These are phyloP conservation scores for Synergus itoensis DNA, from an alignment of 2,888 invertebrate genomes.

Conservation along the genomic window DNA sequence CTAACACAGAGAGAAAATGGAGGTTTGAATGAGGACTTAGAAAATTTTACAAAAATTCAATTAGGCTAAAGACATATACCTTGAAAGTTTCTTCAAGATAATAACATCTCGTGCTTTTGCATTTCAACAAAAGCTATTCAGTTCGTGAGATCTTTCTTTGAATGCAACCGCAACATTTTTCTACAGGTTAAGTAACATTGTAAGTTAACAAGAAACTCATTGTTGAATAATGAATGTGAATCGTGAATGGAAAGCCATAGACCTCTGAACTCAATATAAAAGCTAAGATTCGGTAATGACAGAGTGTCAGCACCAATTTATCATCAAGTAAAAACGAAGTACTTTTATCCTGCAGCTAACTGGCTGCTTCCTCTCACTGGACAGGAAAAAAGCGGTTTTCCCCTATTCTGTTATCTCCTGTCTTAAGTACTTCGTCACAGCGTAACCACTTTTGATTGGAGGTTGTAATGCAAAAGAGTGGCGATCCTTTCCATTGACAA, in stretches of 20 bases:
- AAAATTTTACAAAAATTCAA: too few species aligned
- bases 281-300: conserved; percentile 32
- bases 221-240: conserved; percentile 1
- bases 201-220: conserved; percentile 13
- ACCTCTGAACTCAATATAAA: conserved; percentile 20
- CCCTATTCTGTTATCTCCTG: conserved; percentile 14
- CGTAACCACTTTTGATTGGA: conserved; percentile 23
- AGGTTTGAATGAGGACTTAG: too few species aligned
- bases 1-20: too few species aligned
- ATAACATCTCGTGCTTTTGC: neutral
- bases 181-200: neutral
- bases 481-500: conserved; percentile 25
- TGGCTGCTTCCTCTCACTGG: conserved; percentile 21
- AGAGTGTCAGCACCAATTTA: conserved; percentile 25
- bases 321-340: conserved; percentile 38
- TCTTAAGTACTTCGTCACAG: conserved; percentile 36
- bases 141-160: neutral
- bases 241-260: conserved; percentile 13
- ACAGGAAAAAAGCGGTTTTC: conserved; percentile 37
- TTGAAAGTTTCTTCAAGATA: neutral
- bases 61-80: too few species aligned
- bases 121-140: neutral
- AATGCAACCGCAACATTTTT: neutral
- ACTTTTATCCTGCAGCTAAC: conserved; percentile 35
- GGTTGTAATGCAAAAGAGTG: conserved; percentile 30